Conservation (phyloP, 2,113 vertebrate species). For the Choloepus hoffmanni region DNA sequence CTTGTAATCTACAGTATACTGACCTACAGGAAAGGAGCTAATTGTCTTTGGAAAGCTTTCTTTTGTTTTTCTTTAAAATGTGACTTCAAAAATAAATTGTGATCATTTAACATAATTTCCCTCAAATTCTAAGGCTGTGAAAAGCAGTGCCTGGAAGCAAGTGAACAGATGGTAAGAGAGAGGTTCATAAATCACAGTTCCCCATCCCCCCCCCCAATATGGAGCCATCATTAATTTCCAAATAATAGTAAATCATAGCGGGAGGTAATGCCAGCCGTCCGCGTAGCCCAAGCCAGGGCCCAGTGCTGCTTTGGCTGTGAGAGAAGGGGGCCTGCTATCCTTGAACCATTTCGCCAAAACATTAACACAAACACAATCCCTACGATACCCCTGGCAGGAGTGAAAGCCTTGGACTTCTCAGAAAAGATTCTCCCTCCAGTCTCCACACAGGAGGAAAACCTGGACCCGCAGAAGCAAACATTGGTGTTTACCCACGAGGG, state of each 20-base stretch:
- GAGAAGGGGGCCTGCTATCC: neutral
- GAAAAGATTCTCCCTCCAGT: neutral
- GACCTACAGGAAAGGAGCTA: constrained; percentile 61
- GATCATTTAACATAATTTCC: constrained; percentile 71
- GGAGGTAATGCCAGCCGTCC: neutral
- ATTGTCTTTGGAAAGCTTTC: constrained; percentile 52
- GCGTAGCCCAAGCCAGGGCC: rapidly evolving
- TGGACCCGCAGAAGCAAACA: neutral
- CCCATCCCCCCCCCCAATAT: neutral
- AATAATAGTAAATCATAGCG: constrained; percentile 2
- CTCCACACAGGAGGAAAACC: rapidly evolving
- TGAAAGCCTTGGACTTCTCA: neutral
- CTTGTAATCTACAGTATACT: neutral
- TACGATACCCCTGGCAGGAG: neutral
- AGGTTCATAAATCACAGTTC: constrained; percentile 71
- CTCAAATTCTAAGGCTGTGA: constrained; percentile 29
- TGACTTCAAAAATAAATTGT: constrained; percentile 53
- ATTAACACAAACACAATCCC: neutral
- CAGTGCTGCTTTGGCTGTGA: neutral
- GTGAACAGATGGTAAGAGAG: constrained; percentile 77
- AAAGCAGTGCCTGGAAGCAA: constrained; percentile 66
- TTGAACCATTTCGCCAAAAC: neutral
- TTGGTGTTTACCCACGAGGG: neutral
- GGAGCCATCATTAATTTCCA: constrained; percentile 56
- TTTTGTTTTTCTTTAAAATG: constrained; percentile 64